Evolutionary conservation across 2,797 vertebrate genomes (phyloP).

Genomic region (Jordanella pulchra): DNA sequence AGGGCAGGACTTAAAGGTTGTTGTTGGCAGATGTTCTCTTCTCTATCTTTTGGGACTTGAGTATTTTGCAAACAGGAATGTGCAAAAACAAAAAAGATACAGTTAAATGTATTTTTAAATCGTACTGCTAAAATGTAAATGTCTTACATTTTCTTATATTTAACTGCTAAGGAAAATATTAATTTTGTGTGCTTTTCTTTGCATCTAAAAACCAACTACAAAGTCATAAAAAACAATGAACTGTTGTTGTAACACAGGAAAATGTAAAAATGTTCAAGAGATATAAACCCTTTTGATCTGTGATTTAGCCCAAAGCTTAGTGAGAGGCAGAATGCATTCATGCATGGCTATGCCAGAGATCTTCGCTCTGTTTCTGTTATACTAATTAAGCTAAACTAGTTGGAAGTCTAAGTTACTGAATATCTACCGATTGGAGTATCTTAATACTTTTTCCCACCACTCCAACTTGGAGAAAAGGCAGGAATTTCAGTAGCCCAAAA

Average conservation of each 20-base stretch:
- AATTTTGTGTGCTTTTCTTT: too few relatives aligned
- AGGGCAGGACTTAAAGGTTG: neutral
- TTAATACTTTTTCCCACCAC: neutral
- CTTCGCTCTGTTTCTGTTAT: neutral
- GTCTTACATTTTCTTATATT: neutral
- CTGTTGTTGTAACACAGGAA: neutral
- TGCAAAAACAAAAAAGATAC: too few relatives aligned
- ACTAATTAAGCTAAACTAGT: neutral
- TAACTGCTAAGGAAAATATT: too few relatives aligned
- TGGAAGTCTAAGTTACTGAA: neutral
- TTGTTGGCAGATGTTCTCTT: neutral
- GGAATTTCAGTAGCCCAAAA: constrained; percentile 34
- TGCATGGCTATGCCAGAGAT: neutral
- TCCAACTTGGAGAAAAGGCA: constrained; percentile 10
- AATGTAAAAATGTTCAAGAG: neutral
- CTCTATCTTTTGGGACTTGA: neutral
- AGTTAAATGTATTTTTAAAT: neutral
- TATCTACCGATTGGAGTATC: constrained; percentile 8
- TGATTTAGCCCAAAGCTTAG: neutral
- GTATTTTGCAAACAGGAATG: neutral
- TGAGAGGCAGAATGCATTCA: neutral
- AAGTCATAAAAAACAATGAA: neutral
- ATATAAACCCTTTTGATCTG: neutral
- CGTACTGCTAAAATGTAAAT: neutral
- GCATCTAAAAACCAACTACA: neutral